A percentile compares a stretch with the other conserved stretches of the same genome.
Conservation (phyloP, 2,888 invertebrate genomes). For the Steromphala cineraria region DNA sequence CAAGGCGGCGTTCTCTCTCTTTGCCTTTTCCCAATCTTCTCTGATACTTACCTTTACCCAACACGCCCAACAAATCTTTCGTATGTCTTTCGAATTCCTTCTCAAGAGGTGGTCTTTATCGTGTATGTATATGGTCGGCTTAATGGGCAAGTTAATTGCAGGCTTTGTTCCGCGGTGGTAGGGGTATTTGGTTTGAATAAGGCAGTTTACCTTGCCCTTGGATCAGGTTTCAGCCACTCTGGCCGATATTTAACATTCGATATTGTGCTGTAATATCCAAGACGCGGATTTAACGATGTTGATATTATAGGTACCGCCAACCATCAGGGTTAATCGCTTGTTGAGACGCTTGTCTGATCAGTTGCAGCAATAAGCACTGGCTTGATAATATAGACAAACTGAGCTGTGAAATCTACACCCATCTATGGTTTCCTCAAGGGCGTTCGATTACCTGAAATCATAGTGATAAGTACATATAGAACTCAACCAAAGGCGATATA, state of each 20-base stretch:
- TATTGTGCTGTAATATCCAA: background rate
- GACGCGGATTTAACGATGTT: background rate
- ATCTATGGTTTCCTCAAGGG: background rate
- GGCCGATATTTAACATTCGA: conserved; percentile 15
- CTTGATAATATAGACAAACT: background rate
- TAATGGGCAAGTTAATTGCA: conserved; percentile 16
- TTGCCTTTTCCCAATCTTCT: background rate
- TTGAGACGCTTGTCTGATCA: conserved; percentile 2
- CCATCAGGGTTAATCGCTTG: conserved; percentile 1
- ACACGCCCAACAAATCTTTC: background rate
- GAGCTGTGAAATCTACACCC: background rate
- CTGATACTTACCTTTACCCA: background rate
- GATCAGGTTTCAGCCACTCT: background rate
- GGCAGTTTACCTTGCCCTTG: background rate
- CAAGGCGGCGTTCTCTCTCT: too few relatives aligned
- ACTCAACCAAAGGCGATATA: background rate
- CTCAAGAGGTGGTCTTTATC: background rate
- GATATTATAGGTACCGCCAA: background rate
- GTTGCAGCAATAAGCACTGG: background rate
- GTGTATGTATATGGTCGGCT: conserved; percentile 1
- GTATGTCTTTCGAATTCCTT: background rate
- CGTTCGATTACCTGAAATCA: conserved; percentile 3
- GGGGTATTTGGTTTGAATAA: background rate
- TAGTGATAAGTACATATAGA: background rate
- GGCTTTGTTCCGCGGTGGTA: background rate